Percentiles rank a stretch among this genome's conserved stretches.
Conservation (phyloP, 1,140 invertebrate genomes). For the Phymorhynchus buccinoides region DNA sequence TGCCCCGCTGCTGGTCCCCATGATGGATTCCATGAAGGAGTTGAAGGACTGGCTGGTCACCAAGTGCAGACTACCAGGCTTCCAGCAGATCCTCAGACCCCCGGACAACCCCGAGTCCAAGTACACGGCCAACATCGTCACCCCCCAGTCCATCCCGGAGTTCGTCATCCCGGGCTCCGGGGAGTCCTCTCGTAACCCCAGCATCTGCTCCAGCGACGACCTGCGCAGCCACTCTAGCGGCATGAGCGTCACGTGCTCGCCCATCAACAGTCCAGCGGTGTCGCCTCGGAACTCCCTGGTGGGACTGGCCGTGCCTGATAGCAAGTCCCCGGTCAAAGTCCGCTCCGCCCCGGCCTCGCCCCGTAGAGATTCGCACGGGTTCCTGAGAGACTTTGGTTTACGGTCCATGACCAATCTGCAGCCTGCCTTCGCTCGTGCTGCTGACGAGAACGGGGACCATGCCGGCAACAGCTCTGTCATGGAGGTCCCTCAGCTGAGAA, state of each 20-base stretch:
- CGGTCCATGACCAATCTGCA: conserved; percentile 46
- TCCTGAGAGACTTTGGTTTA: conserved; percentile 44
- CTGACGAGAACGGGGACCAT: conserved; percentile 47
- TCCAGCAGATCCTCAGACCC: conserved; percentile 36
- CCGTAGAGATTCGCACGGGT: conserved; percentile 53
- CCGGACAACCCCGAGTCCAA: conserved; percentile 20
- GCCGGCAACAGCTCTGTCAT: conserved; percentile 31
- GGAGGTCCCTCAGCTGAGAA: conserved; percentile 57
- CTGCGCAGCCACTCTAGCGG: conserved; percentile 45
- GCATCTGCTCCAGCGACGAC: conserved; percentile 54
- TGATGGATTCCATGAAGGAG: conserved; percentile 65
- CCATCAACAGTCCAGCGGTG: conserved; percentile 52
- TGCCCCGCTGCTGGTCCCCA: no score
- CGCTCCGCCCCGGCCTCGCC: conserved; percentile 63
- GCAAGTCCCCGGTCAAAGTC: conserved; percentile 50
- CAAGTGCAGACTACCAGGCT: conserved; percentile 59
- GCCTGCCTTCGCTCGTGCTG: conserved; percentile 27
- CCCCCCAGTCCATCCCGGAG: conserved; percentile 65
- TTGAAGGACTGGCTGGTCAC: conserved; percentile 63
- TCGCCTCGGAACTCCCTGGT: conserved; percentile 51
- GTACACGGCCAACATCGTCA: conserved; percentile 53
- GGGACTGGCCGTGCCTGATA: conserved; percentile 44
- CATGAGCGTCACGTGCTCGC: conserved; percentile 54
- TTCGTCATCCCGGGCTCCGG: conserved; percentile 68
- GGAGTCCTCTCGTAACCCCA: conserved; percentile 58